These are phyloP conservation scores for Promerops cafer DNA, from an alignment of 2,113 vertebrate genomes.

Conservation along the genomic window DNA sequence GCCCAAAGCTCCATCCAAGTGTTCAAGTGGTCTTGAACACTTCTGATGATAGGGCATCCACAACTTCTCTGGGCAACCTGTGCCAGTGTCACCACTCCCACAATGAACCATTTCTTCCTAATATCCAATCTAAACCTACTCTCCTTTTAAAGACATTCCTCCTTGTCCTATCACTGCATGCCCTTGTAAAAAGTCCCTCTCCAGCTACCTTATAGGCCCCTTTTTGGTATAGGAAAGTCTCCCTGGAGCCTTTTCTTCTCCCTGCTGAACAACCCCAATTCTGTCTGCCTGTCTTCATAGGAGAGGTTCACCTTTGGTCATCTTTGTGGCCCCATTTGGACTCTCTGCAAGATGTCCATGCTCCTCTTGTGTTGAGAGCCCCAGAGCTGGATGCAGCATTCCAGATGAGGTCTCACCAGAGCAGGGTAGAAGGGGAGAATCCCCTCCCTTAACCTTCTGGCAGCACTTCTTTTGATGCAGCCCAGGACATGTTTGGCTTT, in stretches of 20 bases:
- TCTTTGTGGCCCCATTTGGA: neutral
- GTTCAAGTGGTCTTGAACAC: rapidly evolving
- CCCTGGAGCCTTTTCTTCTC: neutral
- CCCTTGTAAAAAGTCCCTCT: neutral
- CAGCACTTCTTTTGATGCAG: neutral
- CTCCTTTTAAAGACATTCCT: neutral
- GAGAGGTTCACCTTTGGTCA: neutral
- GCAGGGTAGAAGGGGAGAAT: neutral
- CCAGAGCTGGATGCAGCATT: neutral
- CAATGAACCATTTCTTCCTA: neutral
- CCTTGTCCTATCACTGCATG: neutral
- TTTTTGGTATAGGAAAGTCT: neutral
- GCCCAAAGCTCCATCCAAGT: neutral
- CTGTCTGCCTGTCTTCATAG: neutral
- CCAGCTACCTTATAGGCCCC: neutral
- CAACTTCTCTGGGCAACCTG: neutral
- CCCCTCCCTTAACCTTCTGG: neutral
- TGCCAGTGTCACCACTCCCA: neutral
- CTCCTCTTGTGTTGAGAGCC: neutral
- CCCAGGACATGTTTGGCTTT: neutral
- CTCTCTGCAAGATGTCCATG: rapidly evolving
- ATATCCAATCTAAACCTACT: neutral
- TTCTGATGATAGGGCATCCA: neutral
- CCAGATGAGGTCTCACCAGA: neutral
- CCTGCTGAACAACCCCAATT: neutral